Evolutionary conservation across 92 coral and sea anemone species (phyloP).

Genomic region (Virgularia gustaviana): DNA sequence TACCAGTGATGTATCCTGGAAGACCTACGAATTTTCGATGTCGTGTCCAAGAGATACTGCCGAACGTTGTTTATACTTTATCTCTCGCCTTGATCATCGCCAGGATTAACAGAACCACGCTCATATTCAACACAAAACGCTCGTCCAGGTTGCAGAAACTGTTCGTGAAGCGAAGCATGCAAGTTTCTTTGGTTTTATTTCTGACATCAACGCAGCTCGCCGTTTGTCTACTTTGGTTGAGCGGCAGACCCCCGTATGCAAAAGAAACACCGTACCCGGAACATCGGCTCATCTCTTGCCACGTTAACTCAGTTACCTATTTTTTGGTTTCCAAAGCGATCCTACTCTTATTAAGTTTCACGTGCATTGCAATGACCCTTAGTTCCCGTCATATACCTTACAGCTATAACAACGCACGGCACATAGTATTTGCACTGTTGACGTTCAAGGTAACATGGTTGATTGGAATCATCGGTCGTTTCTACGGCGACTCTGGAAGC

Average conservation of each 20-base stretch:
- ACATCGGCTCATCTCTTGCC: background rate
- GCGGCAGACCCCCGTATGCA: slow-evolving; percentile 13
- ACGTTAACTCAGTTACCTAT: slow-evolving; percentile 14
- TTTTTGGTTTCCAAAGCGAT: slow-evolving; percentile 1
- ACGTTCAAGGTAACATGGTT: slow-evolving; percentile 24
- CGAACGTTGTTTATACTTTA: slow-evolving; percentile 58
- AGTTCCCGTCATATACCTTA: slow-evolving; percentile 11
- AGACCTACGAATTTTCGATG: slow-evolving; percentile 56
- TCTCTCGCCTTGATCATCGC: slow-evolving; percentile 62
- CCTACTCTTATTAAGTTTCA: background rate
- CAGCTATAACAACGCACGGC: slow-evolving; percentile 15
- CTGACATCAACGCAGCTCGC: slow-evolving; percentile 19
- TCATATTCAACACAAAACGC: slow-evolving; percentile 35
- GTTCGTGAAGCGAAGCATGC: slow-evolving; percentile 11
- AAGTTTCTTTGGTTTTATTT: slow-evolving; percentile 14
- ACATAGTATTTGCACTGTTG: slow-evolving; percentile 9
- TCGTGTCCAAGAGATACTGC: slow-evolving; percentile 53
- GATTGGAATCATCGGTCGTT: slow-evolving; percentile 25
- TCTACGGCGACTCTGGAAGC: slow-evolving; percentile 19
- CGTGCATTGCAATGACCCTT: slow-evolving; percentile 6
- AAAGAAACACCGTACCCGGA: slow-evolving; percentile 1
- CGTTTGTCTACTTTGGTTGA: slow-evolving; percentile 20
- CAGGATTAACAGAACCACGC: slow-evolving; percentile 71
- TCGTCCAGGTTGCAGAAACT: slow-evolving; percentile 1
- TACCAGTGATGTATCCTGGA: slow-evolving; percentile 66